phyloP scores from a whole-genome alignment of 2,888 invertebrate species.

The Parochlus steinenii region DNA sequence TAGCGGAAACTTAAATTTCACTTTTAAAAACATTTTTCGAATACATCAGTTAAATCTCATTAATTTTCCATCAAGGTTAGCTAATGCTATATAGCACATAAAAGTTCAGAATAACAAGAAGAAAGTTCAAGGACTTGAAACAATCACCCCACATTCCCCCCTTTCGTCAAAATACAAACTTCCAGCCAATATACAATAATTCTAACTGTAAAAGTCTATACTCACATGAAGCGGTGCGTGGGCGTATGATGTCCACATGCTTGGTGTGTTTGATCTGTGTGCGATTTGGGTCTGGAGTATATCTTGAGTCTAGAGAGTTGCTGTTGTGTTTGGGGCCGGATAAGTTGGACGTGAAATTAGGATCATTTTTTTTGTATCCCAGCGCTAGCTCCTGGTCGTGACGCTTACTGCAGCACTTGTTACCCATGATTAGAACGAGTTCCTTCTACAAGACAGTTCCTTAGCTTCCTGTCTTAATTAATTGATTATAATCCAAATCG shows the following conservation, averaged over 20 bases:
- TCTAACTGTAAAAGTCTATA: no score
- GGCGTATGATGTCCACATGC: slow-evolving; percentile 60
- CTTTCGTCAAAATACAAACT: no score
- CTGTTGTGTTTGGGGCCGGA: slow-evolving; percentile 30
- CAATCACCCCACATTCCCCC: no score
- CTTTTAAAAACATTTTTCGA: no score
- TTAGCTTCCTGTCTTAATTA: no score
- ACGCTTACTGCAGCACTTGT: slow-evolving; percentile 76
- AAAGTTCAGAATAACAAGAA: no score
- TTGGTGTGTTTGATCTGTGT: slow-evolving; percentile 37
- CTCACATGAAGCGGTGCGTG: slow-evolving; percentile 48
- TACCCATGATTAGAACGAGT: slow-evolving; percentile 61
- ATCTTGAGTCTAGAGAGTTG: slow-evolving; percentile 40
- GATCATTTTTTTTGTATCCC: slow-evolving; percentile 28
- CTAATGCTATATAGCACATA: not conserved
- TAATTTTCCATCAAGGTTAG: not conserved
- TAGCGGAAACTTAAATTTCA: no score
- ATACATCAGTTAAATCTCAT: not conserved
- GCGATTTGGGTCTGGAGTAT: slow-evolving; percentile 66
- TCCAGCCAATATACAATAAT: no score
- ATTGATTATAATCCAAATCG: no score
- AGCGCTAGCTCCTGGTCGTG: slow-evolving; percentile 45
- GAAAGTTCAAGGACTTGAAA: no score
- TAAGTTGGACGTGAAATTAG: slow-evolving; percentile 28
- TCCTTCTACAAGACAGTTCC: no score